Evolutionary conservation across 2,113 vertebrate species (phyloP).

Genomic region (Eulacestoma nigropectus): DNA sequence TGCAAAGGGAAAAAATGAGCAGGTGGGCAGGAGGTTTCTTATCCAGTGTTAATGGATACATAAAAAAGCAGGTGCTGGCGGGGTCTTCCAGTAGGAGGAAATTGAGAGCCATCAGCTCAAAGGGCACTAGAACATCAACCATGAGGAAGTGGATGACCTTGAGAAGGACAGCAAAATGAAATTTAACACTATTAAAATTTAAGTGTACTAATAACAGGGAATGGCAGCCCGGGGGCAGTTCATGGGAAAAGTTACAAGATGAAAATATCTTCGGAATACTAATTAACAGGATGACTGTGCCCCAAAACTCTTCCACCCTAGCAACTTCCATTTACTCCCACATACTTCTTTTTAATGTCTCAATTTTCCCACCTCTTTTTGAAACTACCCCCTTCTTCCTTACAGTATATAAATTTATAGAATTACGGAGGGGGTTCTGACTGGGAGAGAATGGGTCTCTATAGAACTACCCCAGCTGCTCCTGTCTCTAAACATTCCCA

Average conservation of each 20-base stretch:
- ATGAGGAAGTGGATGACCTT: neutral
- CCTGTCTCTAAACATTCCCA: neutral
- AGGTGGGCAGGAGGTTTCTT: neutral
- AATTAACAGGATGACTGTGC: neutral
- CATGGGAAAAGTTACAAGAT: neutral
- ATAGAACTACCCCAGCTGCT: neutral
- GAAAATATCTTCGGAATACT: neutral
- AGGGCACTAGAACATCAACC: neutral
- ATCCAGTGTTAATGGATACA: neutral
- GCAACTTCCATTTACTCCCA: neutral
- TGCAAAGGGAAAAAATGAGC: neutral
- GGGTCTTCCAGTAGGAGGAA: neutral
- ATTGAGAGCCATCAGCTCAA: neutral
- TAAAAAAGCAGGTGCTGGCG: neutral
- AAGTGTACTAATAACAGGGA: conserved; percentile 12
- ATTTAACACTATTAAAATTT: conserved; percentile 7
- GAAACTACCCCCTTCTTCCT: neutral
- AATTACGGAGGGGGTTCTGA: neutral
- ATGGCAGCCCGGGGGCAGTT: neutral
- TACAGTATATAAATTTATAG: neutral
- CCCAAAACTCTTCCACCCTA: neutral
- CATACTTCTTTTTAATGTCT: neutral
- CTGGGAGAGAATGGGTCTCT: neutral
- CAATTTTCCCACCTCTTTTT: neutral
- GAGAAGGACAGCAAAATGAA: neutral